Evolutionary conservation across 2,888 invertebrate species (phyloP), one percentile per base, ranked within the genome.

Genomic region (Ernsta delagoae): DNA sequence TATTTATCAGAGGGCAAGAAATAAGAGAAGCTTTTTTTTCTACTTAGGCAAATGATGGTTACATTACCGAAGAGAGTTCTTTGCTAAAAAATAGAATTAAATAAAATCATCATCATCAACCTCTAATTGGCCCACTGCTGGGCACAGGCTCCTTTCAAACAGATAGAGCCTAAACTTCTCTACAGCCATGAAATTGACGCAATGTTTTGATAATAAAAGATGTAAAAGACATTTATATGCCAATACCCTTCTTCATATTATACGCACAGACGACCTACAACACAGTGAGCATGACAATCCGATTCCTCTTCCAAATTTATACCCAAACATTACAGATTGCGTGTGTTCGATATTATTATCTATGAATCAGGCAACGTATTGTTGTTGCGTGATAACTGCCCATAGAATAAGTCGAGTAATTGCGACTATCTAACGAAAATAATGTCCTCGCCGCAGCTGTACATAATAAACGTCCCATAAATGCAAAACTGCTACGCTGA

Each of bases 301-400:
- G 12, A 36, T 9, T 53, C 41, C 36, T 53, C 11, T 41, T 53
- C 54, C n/a, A 54, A 62, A 62, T 6, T 41, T 39, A 54, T 56
- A 67, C 60, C 43, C 5, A n/a, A 54, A 36, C 6, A 54, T 68
- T 48, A 57, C 48, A 34, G 62, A 68, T 68, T 62, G 68, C 68
- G 68, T 68, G 68, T 68, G 12, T 68, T 62, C 39, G 57, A 62
- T 62, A 68, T 73, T 75, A 68, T 74, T 75, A 73, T 75, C 71
- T 73, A 70, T 64, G 71, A 72, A 73, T 75, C 69, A 68, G 71
- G 64, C 65, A 68, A 71, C 71, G 74, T 73, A 74, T 75, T 77
- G 73, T 70, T 72, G 73, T 77, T 72, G 78, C 79, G 79, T 79
- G 78, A 75, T 76, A 71, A 72, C 71, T 71, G 74, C 59, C 73